These are phyloP conservation scores for Allolobophora icterica DNA, from an alignment of 2,888 invertebrate species.

Conservation along the genomic window DNA sequence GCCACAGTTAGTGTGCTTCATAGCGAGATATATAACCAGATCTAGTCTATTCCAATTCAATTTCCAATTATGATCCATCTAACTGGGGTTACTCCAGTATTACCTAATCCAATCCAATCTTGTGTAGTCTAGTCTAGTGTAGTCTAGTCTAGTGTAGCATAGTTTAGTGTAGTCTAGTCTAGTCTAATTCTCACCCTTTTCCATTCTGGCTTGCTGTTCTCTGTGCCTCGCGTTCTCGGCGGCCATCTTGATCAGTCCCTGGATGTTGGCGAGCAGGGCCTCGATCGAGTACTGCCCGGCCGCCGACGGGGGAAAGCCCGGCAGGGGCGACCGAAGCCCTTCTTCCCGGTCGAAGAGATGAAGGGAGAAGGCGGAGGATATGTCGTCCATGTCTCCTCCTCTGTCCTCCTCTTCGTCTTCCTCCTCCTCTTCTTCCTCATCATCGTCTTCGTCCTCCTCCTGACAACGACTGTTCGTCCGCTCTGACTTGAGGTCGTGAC, in stretches of 20 bases:
- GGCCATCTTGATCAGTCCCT: slow-evolving; percentile 35
- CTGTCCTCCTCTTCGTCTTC: not conserved
- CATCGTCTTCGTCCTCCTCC: not conserved
- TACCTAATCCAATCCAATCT: no score
- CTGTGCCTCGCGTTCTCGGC: slow-evolving; percentile 27
- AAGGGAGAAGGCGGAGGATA: not conserved
- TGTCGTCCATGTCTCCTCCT: not conserved
- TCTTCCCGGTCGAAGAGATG: not conserved
- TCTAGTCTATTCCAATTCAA: no score
- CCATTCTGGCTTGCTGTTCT: slow-evolving; percentile 30
- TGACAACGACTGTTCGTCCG: not conserved
- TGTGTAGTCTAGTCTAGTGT: no score
- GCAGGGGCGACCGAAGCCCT: not conserved
- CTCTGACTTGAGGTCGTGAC: slow-evolving; percentile 27
- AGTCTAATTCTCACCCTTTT: slow-evolving; percentile 26
- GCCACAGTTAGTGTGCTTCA: no score
- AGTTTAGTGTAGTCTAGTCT: not conserved
- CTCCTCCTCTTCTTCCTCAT: not conserved
- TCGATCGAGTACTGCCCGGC: slow-evolving; percentile 48
- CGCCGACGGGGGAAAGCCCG: slow-evolving; percentile 37
- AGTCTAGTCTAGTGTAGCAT: no score
- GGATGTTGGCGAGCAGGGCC: slow-evolving; percentile 30
- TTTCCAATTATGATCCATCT: no score
- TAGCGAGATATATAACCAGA: no score
- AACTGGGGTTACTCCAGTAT: no score